A percentile compares a stretch with the other conserved stretches of the same genome.
These are phyloP conservation scores for Thyatira batis DNA, from an alignment of 2,888 invertebrate genomes.

Conservation along the genomic window DNA sequence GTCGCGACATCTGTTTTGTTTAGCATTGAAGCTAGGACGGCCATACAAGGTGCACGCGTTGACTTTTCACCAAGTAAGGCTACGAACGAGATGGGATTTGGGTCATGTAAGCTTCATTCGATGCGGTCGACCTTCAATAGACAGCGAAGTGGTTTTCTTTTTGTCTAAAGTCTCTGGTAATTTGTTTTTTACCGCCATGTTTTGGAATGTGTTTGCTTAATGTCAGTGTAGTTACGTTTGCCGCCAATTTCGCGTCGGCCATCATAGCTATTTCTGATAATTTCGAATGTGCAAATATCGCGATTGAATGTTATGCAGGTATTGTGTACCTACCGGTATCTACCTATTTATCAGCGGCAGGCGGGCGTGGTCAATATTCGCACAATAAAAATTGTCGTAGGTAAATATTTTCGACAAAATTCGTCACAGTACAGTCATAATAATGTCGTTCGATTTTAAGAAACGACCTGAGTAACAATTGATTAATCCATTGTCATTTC, in stretches of 20 bases:
- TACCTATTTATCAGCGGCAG: neutral
- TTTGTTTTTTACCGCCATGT: no score
- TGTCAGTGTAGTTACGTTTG: constrained; percentile 18
- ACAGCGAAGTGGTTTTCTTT: neutral
- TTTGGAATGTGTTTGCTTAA: constrained; percentile 17
- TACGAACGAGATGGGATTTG: constrained; percentile 19
- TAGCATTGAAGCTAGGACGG: constrained; percentile 43
- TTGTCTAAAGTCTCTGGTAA: neutral
- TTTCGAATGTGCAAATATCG: constrained; percentile 13
- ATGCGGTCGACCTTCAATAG: neutral
- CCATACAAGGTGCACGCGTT: constrained; percentile 42
- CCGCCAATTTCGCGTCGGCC: constrained; percentile 5
- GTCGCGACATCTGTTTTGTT: constrained; percentile 51
- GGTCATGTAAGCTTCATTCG: constrained; percentile 19
- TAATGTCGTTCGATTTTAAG: constrained; percentile 15
- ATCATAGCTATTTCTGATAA: constrained; percentile 15
- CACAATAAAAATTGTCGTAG: neutral
- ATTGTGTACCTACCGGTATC: neutral
- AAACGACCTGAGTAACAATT: constrained; percentile 2
- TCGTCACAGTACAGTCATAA: constrained; percentile 7
- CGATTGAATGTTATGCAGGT: constrained; percentile 16
- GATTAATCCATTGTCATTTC: neutral
- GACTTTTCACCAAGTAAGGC: constrained; percentile 27
- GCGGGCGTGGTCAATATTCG: constrained; percentile 8
- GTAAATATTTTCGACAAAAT: no score